A percentile compares a stretch with the other conserved stretches of the same genome.
Conservation (phyloP, 1,140 invertebrate genomes). For the Laodelphax striatellus region DNA sequence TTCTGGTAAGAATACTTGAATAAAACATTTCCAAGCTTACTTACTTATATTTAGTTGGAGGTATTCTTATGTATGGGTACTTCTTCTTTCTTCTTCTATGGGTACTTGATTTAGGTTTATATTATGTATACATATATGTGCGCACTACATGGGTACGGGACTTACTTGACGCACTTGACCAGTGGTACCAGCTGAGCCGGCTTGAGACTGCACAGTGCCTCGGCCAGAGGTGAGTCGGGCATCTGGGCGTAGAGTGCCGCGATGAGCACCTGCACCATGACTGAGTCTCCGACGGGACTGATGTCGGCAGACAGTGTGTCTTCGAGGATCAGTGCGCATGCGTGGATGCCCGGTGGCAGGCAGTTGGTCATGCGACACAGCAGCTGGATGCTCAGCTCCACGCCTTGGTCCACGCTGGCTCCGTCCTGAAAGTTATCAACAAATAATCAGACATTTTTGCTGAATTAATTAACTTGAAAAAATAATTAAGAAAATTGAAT, state of each 20-base stretch:
- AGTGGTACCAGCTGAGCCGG: constrained; percentile 58
- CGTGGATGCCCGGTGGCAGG: constrained; percentile 41
- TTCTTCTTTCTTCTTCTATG: too few species aligned
- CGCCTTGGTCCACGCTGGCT: constrained; percentile 23
- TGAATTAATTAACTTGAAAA: too few species aligned
- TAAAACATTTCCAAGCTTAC: too few species aligned
- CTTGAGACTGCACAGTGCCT: constrained; percentile 59
- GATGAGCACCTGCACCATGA: constrained; percentile 44
- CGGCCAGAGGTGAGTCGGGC: constrained; percentile 38
- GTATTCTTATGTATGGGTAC: too few species aligned
- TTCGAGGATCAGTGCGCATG: constrained; percentile 42
- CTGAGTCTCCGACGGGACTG: constrained; percentile 47
- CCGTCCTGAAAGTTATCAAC: constrained; percentile 8
- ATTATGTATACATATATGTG: too few species aligned
- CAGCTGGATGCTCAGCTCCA: constrained; percentile 55
- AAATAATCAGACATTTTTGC: too few species aligned
- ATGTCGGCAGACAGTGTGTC: constrained; percentile 51
- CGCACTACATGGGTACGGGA: too few species aligned
- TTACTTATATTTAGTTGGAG: too few species aligned
- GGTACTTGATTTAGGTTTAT: too few species aligned
- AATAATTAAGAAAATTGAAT: too few species aligned
- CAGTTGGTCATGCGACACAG: constrained; percentile 51
- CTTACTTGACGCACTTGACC: constrained; percentile 42
- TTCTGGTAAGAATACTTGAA: too few species aligned
- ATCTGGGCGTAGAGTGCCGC: constrained; percentile 30